Percentiles rank a stretch among this genome's conserved stretches.
Conservation (phyloP, 1,140 invertebrate species). For the Glossosoma conforme region DNA sequence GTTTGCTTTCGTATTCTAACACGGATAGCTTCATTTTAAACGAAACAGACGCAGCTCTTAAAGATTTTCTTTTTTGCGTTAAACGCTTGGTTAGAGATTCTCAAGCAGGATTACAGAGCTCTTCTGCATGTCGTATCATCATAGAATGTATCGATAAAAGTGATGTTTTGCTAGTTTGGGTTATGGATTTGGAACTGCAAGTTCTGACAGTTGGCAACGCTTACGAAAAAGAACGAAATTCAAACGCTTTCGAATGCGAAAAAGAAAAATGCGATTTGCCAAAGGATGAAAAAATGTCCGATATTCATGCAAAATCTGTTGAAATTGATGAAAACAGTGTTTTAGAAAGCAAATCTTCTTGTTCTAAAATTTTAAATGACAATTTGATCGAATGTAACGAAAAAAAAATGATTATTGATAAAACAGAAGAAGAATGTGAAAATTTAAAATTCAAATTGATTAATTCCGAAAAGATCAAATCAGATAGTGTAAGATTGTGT, state of each 20-base stretch:
- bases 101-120: conserved; percentile 44
- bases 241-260: conserved; percentile 14
- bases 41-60: conserved; percentile 29
- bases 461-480: no score
- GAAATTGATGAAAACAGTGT: no score
- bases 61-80: conserved; percentile 49
- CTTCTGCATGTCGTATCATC: conserved; percentile 46
- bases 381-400: no score
- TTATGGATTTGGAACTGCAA: conserved; percentile 53
- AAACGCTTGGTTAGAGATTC: conserved; percentile 45
- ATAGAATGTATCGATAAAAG: conserved; percentile 41
- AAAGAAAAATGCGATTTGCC: conserved; percentile 20
- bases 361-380: no score
- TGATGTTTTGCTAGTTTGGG: conserved; percentile 47
- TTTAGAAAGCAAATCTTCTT: no score
- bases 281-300: no score
- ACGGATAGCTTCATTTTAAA: conserved; percentile 6
- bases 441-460: no score
- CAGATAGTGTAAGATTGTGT: no score
- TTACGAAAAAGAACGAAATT: conserved; percentile 51
- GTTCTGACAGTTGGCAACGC: conserved; percentile 36
- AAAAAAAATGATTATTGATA: no score
- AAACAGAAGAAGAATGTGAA: no score
- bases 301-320: no score
- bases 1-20: conserved; percentile 33